Base-by-base conservation (phyloP, 2,797 vertebrate genomes). In the Xerus rutilus region DNA sequence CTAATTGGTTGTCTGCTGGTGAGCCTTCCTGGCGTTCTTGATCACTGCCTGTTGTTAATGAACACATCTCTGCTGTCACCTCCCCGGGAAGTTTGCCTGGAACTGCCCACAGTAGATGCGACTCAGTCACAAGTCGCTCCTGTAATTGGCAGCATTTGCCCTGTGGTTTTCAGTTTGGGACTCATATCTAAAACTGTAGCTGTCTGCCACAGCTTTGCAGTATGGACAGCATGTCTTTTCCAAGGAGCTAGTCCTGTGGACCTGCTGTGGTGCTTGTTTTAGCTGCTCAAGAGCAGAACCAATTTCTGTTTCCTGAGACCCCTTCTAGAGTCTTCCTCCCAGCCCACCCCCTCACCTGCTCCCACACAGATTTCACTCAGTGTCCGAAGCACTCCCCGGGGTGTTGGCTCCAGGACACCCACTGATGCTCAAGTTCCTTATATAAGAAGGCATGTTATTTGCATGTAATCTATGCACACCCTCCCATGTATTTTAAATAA, bases 241-340 rank as follows among this genome's bases (percentile, higher is more conserved):
- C 35, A 32, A 7, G 0, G 49, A 0, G 0, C 67, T 67, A 21
- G 1, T 25, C 35, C 52, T 0, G 0, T 72, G 69, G n/a, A 23
- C 12, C 0, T 30, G 0, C 2, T 30, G 17, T 13, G 9, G 11
- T 39, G 30, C 39, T 49, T 12, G 2, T 39, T 70, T 39, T 47
- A 28, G 74, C 35, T 72, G 54, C 32, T 70, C n/a, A 25, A 69
- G 4, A 7, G 74, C 59, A n/a, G 39, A 85, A 65, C 73, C 5
- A 12, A 11, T 45, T 21, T 73, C 35, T n/a, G 18, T 2, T 91
- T 77, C 52, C 93, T 2, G 39, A 95, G 85, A 76, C 7, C 18
- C 43, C 49, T 49, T n/a, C 32, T 52, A 32, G 74, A 92, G n/a
- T 8, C 20, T 5, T 8, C 57, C 4, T 21, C 64, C 39, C n/a